phyloP scores from a whole-genome alignment of 2,888 invertebrate genomes.

The Xylophagus ater region DNA sequence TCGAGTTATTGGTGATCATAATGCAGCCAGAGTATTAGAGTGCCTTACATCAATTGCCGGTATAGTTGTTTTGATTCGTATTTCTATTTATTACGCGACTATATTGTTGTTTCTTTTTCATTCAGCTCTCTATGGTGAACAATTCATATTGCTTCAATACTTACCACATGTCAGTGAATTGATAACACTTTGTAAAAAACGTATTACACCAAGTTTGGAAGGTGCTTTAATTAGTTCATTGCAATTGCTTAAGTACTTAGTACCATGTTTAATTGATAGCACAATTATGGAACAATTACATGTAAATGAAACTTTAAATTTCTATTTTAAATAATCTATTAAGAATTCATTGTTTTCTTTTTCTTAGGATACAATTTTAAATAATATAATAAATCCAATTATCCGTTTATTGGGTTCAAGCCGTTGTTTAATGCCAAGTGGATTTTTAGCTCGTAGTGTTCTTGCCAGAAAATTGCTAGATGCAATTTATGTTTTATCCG shows the following conservation, averaged over 20 bases:
- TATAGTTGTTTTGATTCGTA: constrained; percentile 40
- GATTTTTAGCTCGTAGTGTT: constrained; percentile 59
- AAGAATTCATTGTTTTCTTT: constrained; percentile 25
- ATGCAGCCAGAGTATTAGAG: constrained; percentile 77
- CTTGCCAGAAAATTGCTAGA: constrained; percentile 73
- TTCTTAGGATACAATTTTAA: constrained; percentile 82
- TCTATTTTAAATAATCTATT: neutral
- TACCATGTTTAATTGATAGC: constrained; percentile 71
- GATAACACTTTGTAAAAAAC: constrained; percentile 65
- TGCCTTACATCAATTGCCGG: constrained; percentile 81
- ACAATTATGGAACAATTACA: constrained; percentile 80
- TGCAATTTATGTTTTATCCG: constrained; percentile 66
- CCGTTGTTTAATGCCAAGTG: constrained; percentile 71
- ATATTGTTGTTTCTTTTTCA: neutral
- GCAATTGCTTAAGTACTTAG: constrained; percentile 64
- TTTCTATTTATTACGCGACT: neutral
- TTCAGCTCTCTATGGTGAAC: constrained; percentile 73
- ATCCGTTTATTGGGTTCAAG: constrained; percentile 70
- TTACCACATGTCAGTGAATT: constrained; percentile 81
- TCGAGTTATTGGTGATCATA: constrained; percentile 63
- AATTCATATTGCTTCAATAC: constrained; percentile 79
- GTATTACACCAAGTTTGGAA: constrained; percentile 74
- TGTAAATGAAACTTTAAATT: constrained; percentile 40
- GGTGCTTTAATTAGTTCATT: constrained; percentile 78
- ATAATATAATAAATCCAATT: constrained; percentile 71